phyloP scores from a whole-genome alignment of 2,113 vertebrate genomes.

The Platichthys stellatus region DNA sequence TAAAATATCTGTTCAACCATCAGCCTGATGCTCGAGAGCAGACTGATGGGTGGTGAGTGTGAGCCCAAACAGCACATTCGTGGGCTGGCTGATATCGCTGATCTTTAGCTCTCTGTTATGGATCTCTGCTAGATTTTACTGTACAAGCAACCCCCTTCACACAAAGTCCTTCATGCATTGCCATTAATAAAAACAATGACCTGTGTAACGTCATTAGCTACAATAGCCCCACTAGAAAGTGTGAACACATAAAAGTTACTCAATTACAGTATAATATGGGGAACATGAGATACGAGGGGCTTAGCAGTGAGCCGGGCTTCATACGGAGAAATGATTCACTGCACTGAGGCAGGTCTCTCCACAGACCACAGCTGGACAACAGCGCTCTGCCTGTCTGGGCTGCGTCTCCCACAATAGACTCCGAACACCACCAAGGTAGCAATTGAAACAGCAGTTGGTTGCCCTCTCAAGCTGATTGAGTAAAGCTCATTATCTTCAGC shows the following conservation, averaged over 20 bases:
- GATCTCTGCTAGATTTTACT: background rate
- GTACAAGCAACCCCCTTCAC: background rate
- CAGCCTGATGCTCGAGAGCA: no score
- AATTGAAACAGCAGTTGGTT: slow-evolving; percentile 56
- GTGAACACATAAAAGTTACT: background rate
- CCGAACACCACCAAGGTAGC: slow-evolving; percentile 34
- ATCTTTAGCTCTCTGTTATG: background rate
- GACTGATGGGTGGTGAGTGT: no score
- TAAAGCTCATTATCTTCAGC: slow-evolving; percentile 79
- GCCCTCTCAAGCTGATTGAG: slow-evolving; percentile 74
- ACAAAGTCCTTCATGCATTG: background rate
- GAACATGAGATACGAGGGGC: background rate
- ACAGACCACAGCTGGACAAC: slow-evolving; percentile 15
- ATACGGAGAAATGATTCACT: background rate
- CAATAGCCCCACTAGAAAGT: background rate
- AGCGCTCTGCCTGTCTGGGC: slow-evolving; percentile 6
- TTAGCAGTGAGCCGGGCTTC: slow-evolving; percentile 6
- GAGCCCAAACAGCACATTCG: no score
- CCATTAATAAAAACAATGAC: background rate
- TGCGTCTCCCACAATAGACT: slow-evolving; percentile 24
- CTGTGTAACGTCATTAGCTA: background rate
- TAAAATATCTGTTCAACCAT: no score
- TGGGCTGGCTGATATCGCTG: background rate
- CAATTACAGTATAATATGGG: background rate
- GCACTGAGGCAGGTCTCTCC: background rate